phyloP scores from a whole-genome alignment of 2,888 invertebrate genomes.

The Xestia rhomboidea region DNA sequence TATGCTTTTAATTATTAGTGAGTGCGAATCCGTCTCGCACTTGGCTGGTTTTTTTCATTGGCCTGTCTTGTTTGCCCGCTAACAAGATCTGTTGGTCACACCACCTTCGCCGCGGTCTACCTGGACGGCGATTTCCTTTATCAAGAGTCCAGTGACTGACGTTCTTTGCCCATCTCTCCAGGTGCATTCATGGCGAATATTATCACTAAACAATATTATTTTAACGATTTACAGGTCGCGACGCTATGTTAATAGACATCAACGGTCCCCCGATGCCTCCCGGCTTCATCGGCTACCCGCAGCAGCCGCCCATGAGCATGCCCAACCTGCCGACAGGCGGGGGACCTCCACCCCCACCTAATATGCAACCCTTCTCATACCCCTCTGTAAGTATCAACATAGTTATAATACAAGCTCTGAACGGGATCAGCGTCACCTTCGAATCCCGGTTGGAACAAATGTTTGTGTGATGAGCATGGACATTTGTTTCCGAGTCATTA shows the following conservation, averaged over 20 bases:
- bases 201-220: background rate
- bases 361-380: constrained; percentile 92
- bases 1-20: too few relatives aligned
- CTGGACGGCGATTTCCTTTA: background rate
- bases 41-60: too few relatives aligned
- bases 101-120: background rate
- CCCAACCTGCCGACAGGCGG: constrained; percentile 77
- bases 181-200: background rate
- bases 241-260: constrained; percentile 93
- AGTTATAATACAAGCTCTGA: background rate
- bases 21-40: too few relatives aligned
- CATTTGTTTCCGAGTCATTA: too few relatives aligned
- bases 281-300: constrained; percentile 96
- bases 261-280: constrained; percentile 92
- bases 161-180: background rate
- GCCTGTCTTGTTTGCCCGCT: too few relatives aligned
- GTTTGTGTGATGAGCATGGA: too few relatives aligned
- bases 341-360: constrained; percentile 78
- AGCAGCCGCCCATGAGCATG: constrained; percentile 73
- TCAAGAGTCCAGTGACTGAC: background rate
- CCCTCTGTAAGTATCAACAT: constrained; percentile 87
- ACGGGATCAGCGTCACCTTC: too few relatives aligned
- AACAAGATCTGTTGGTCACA: too few relatives aligned
- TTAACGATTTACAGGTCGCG: constrained; percentile 83
- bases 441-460: too few relatives aligned